A percentile compares a stretch with the other conserved stretches of the same genome.
phyloP scores from a whole-genome alignment of 2,888 invertebrate species.

The Autographa gamma region DNA sequence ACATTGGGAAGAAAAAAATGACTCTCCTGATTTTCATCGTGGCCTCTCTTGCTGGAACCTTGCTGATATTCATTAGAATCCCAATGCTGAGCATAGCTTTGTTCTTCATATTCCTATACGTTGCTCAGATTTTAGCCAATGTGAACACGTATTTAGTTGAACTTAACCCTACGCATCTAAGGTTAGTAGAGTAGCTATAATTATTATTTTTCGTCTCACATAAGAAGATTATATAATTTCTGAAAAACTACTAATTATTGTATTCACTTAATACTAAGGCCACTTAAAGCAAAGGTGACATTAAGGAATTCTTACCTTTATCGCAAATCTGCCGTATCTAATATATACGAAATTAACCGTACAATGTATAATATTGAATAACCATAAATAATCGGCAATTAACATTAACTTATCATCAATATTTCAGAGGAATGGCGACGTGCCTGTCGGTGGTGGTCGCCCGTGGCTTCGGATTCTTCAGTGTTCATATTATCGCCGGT shows the following conservation, averaged over 20 bases:
- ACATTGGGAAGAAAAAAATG: constrained; percentile 73
- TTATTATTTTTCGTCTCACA: too few species aligned
- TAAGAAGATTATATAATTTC: too few species aligned
- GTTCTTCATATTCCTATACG: constrained; percentile 77
- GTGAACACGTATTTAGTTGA: constrained; percentile 81
- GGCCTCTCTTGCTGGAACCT: constrained; percentile 66
- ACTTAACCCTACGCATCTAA: constrained; percentile 80
- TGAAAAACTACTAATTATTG: too few species aligned
- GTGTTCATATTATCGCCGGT: constrained; percentile 78
- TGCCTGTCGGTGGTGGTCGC: constrained; percentile 81
- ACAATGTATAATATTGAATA: not conserved
- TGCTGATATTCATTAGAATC: constrained; percentile 70
- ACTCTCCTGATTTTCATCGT: constrained; percentile 70
- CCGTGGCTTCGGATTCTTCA: constrained; percentile 80
- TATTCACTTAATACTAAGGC: too few species aligned
- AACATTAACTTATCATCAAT: constrained; percentile 5
- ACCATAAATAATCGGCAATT: not conserved
- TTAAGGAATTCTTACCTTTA: too few species aligned
- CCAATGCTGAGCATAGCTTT: constrained; percentile 75
- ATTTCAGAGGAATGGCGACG: constrained; percentile 80
- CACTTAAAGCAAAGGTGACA: too few species aligned
- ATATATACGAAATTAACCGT: not conserved
- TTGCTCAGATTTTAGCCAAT: constrained; percentile 77
- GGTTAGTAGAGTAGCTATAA: constrained; percentile 63
- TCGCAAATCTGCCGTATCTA: too few species aligned